phyloP scores from a whole-genome alignment of 2,797 vertebrate genomes.

The Champsocephalus esox region DNA sequence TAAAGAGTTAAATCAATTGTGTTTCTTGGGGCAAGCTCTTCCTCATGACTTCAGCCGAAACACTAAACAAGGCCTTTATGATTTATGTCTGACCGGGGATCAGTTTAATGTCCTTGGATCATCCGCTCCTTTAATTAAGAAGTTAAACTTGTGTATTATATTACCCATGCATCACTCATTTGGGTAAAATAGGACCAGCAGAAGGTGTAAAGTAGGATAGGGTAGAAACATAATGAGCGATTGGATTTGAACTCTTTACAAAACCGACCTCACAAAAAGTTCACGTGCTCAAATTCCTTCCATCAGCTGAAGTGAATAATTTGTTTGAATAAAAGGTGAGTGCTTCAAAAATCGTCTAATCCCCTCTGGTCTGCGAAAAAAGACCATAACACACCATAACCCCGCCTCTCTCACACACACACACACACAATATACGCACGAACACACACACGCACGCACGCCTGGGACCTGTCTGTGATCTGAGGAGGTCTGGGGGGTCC shows the following conservation, averaged over 20 bases:
- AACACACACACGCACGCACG: conserved; percentile 32
- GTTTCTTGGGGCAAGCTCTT: background rate
- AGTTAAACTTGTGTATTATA: background rate
- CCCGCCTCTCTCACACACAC: background rate
- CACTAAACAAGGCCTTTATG: background rate
- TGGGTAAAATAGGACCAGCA: too few species aligned
- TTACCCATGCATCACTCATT: background rate
- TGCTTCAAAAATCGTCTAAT: conserved; percentile 71
- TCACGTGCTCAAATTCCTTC: conserved; percentile 78
- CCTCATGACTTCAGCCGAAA: background rate
- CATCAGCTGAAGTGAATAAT: conserved; percentile 74
- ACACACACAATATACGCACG: conserved; percentile 10
- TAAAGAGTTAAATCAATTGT: background rate
- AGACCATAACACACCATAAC: conserved; percentile 18
- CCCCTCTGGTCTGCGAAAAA: conserved; percentile 73
- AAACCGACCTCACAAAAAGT: conserved; percentile 55
- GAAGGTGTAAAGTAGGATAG: background rate
- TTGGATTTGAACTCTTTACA: conserved; percentile 37
- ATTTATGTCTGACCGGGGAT: background rate
- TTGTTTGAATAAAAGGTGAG: conserved; percentile 81
- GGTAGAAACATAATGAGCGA: background rate
- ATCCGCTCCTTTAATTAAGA: too few species aligned
- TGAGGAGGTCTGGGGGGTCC: conserved; percentile 20
- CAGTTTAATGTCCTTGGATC: background rate
- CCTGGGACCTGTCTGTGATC: conserved; percentile 60